phyloP scores from a whole-genome alignment of 1,140 invertebrate genomes.

The Pogonus chalceus region DNA sequence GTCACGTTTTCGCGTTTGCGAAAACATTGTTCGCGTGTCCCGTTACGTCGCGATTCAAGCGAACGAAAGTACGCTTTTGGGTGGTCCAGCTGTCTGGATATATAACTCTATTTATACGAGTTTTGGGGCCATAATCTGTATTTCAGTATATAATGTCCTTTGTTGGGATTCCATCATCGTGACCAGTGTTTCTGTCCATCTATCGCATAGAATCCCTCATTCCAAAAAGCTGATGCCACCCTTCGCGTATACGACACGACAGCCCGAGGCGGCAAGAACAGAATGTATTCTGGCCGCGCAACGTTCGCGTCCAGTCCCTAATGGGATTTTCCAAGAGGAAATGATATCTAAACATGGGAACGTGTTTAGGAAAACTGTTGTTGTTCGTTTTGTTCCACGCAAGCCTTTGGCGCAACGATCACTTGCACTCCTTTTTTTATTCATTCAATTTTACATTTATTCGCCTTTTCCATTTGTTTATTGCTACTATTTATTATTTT shows the following conservation, averaged over 20 bases:
- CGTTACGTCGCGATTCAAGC: too few relatives aligned
- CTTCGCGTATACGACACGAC: background rate
- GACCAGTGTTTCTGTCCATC: slow-evolving; percentile 2
- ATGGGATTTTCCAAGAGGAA: slow-evolving; percentile 17
- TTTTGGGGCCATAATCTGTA: slow-evolving; percentile 3
- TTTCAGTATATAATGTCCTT: slow-evolving; percentile 5
- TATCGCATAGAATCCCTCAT: background rate
- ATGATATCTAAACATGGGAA: slow-evolving; percentile 18
- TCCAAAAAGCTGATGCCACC: background rate
- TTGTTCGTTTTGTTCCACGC: slow-evolving; percentile 3
- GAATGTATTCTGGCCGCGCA: slow-evolving; percentile 7
- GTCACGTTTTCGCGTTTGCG: too few relatives aligned
- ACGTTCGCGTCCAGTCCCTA: slow-evolving; percentile 14
- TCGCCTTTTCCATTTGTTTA: background rate
- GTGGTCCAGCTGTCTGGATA: too few relatives aligned
- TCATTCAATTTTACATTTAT: background rate
- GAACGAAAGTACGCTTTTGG: too few relatives aligned
- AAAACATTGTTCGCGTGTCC: too few relatives aligned
- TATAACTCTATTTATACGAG: slow-evolving; percentile 6
- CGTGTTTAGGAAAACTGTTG: slow-evolving; percentile 8
- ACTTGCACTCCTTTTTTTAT: background rate
- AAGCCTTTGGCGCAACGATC: too few relatives aligned
- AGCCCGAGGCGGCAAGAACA: too few relatives aligned
- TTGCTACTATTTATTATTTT: too few relatives aligned
- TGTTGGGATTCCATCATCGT: slow-evolving; percentile 6